Evolutionary conservation across 2,113 vertebrate genomes (phyloP).

Genomic region (Chinchilla lanigera): DNA sequence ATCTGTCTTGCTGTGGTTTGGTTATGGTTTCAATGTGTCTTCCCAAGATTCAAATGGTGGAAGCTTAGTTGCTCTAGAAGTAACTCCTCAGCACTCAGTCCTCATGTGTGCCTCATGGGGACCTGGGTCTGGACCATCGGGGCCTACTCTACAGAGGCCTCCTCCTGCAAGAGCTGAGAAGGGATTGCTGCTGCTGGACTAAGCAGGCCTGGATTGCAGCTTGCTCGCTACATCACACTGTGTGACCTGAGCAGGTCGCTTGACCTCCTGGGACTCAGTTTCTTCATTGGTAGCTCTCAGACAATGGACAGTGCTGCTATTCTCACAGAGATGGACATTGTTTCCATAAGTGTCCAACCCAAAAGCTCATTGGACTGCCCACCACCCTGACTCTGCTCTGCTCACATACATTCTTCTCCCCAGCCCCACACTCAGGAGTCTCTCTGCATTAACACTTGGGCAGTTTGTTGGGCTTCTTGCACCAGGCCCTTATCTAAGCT

Average conservation of each 20-base stretch:
- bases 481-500: background rate
- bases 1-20: background rate
- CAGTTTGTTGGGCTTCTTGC: background rate
- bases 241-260: background rate
- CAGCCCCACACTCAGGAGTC: rapidly evolving
- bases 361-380: rapidly evolving
- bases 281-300: background rate
- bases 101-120: rapidly evolving
- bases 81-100: background rate
- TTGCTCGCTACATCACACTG: rapidly evolving
- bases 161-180: too few relatives aligned
- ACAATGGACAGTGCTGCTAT: too few relatives aligned
- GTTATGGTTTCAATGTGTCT: background rate
- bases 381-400: background rate
- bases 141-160: background rate
- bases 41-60: background rate
- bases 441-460: background rate
- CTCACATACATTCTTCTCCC: too few relatives aligned
- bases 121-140: background rate
- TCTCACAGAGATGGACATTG: too few relatives aligned
- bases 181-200: too few relatives aligned
- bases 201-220: background rate
- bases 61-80: background rate
- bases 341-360: background rate
- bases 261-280: background rate